Base-by-base conservation (phyloP, 2,888 invertebrate species). In the Platycheirus rosarum region DNA sequence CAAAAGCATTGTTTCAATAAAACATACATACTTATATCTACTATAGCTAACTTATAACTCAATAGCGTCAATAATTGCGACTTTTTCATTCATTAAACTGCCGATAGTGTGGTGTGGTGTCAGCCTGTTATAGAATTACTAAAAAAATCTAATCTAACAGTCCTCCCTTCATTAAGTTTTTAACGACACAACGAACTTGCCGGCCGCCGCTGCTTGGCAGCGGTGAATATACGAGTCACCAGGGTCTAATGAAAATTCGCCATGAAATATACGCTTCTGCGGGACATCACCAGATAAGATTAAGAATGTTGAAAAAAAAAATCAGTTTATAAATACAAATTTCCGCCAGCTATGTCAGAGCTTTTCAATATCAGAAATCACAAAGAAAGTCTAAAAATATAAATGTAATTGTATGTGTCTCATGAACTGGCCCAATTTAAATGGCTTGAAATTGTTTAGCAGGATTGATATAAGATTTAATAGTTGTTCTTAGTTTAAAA, bases 271-370 rank as follows among this genome's bases (percentile, higher is more conserved):
- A 40, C 26, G 40, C 57, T 69, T 57, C 69, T 75, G 74, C 68
- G 60, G 42, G 51, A 60, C 49, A 44, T 23, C 46, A 23, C 48
- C 42, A 68, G 74, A 75, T 68, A 75, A 42, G 74, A 65, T 63
- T 63, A 14, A 9, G 23, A 40, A 14, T 13, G 13, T 14, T 9
- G 7, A 23, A 57, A 48, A 48, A 26, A 46, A 23, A 46, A 55
- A 18, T 44, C 44, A 18, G 48, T 48, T 26, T 48, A 23, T 48
- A 48, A 48, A 48, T 48, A 48, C 0, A 14, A 40, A 7, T 14
- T 14, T 29, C 20, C 11, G 23, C 4, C 16, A 14, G 1, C 7
- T 35, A n/a, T 53, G n/a, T n/a, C 18, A n/a, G 35, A 35, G 35
- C 18, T 6, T 35, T 53, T 11, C 3, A 7, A n/a, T 53, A 32